Evolutionary conservation across 2,888 invertebrate species (phyloP).

Genomic region (Mythimna ferrago): DNA sequence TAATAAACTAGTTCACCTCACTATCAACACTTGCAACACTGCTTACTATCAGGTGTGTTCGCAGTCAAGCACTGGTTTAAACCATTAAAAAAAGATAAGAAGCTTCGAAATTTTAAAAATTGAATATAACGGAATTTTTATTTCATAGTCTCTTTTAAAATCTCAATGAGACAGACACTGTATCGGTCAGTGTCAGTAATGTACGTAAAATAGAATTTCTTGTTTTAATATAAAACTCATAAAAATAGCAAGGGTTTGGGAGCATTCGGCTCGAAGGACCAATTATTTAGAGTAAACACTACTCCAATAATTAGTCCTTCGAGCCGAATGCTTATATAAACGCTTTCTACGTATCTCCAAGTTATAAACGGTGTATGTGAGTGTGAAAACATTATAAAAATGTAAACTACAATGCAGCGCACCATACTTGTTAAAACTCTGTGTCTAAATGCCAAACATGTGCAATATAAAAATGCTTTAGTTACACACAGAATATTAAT

Average conservation of each 20-base stretch:
- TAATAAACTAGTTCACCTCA: too few species aligned
- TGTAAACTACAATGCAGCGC: slow-evolving; percentile 17
- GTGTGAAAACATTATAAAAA: slow-evolving; percentile 4
- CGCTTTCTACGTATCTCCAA: slow-evolving; percentile 22
- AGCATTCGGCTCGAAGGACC: not conserved
- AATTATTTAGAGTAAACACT: not conserved
- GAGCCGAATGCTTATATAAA: not conserved
- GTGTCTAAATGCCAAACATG: slow-evolving; percentile 1
- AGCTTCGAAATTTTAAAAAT: too few species aligned
- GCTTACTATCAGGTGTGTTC: too few species aligned
- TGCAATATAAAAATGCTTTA: not conserved
- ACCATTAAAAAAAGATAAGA: too few species aligned
- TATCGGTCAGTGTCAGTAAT: too few species aligned
- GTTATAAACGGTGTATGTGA: slow-evolving; percentile 10
- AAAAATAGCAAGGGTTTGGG: not conserved
- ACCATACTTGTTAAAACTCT: not conserved
- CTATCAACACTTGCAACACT: too few species aligned
- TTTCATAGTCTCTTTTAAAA: too few species aligned
- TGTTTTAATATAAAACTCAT: not conserved
- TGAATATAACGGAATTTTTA: too few species aligned
- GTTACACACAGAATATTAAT: not conserved
- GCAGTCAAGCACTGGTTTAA: too few species aligned
- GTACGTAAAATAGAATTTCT: too few species aligned
- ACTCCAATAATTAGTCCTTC: too few species aligned
- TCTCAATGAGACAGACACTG: too few species aligned